A percentile compares a stretch with the other conserved stretches of the same genome.
Evolutionary conservation across 2,888 invertebrate species (phyloP).

Genomic region (Dryomyza anilis): DNA sequence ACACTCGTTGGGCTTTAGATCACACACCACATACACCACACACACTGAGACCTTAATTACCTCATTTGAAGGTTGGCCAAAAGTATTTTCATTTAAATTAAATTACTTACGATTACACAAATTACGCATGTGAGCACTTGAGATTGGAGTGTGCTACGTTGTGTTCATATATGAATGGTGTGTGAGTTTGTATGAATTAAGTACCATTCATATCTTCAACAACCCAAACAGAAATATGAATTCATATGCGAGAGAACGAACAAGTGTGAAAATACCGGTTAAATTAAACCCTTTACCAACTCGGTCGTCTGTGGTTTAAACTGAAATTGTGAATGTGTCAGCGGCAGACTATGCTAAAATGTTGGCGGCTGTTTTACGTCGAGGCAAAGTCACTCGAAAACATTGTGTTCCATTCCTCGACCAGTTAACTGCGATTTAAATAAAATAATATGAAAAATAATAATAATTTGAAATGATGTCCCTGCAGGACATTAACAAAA

Average conservation of each 20-base stretch:
- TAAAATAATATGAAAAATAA: slow-evolving; percentile 24
- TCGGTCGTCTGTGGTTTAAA: not conserved
- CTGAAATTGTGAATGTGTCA: slow-evolving; percentile 10
- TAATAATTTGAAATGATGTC: slow-evolving; percentile 34
- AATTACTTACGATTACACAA: slow-evolving; percentile 30
- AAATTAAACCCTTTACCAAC: not conserved
- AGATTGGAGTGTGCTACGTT: not conserved
- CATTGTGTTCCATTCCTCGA: not conserved
- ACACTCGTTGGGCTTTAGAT: not conserved
- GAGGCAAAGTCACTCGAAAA: not conserved
- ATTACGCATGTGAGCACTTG: slow-evolving; percentile 27
- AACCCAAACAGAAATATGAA: slow-evolving; percentile 7
- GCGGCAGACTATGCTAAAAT: slow-evolving; percentile 1
- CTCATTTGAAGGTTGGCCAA: slow-evolving; percentile 16
- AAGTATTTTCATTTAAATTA: slow-evolving; percentile 30
- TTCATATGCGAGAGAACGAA: slow-evolving; percentile 15
- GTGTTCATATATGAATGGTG: not conserved
- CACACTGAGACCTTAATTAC: slow-evolving; percentile 25
- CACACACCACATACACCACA: not conserved
- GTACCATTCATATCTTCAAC: slow-evolving; percentile 14
- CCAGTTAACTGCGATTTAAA: slow-evolving; percentile 20
- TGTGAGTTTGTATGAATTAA: slow-evolving; percentile 4
- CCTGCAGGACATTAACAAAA: slow-evolving; percentile 40
- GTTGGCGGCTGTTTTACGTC: no score
- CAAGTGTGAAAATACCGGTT: slow-evolving; percentile 26